Conservation (phyloP, 2,888 invertebrate species). For the Caenorhabditis sp. region DNA sequence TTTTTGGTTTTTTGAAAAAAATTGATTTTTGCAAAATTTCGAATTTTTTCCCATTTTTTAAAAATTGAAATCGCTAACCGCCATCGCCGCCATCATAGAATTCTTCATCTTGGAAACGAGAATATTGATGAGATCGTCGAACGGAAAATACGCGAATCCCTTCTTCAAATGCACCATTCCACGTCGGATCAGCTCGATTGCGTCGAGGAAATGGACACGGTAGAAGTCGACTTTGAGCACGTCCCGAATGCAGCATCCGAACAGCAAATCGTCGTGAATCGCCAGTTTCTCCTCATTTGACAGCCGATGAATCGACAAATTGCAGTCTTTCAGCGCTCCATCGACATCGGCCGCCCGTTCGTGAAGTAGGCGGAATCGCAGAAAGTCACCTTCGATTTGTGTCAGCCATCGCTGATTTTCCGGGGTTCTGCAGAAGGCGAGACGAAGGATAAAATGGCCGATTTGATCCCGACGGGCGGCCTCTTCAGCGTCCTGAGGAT, state of each 20-base stretch:
- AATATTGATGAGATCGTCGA: conserved; percentile 91
- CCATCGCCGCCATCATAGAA: conserved; percentile 88
- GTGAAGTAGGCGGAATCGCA: conserved; percentile 54
- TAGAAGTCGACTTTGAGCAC: conserved; percentile 16
- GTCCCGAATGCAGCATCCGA: not conserved
- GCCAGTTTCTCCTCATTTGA: conserved; percentile 19
- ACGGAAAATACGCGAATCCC: conserved; percentile 93
- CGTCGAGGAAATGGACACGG: conserved; percentile 85
- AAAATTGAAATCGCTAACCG: no score
- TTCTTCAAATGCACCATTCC: conserved; percentile 90
- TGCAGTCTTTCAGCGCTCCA: conserved; percentile 71
- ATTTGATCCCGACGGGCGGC: conserved; percentile 88
- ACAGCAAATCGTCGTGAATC: conserved; percentile 31
- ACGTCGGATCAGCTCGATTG: conserved; percentile 90
- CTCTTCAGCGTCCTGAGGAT: conserved; percentile 13
- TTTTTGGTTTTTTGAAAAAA: no score
- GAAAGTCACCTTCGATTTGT: conserved; percentile 92
- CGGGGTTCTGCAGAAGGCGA: conserved; percentile 92
- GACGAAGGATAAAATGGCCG: conserved; percentile 93
- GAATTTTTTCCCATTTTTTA: not conserved
- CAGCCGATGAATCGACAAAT: conserved; percentile 74
- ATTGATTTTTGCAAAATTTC: no score
- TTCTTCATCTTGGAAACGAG: conserved; percentile 89
- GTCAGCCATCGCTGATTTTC: conserved; percentile 93
- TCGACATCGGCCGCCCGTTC: conserved; percentile 30